phyloP scores from a whole-genome alignment of 1,140 invertebrate species.

The Cherax destructor region DNA sequence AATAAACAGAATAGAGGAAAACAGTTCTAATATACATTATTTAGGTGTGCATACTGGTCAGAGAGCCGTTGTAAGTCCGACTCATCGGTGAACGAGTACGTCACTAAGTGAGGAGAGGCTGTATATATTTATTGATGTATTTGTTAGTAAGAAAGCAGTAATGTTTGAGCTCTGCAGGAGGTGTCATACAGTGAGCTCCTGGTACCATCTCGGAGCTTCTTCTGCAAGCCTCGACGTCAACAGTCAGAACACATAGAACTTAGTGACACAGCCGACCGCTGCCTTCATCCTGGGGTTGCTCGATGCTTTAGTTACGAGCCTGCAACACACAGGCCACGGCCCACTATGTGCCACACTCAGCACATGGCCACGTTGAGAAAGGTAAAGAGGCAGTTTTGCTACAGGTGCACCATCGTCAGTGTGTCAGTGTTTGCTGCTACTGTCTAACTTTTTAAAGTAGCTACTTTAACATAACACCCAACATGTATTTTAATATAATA shows the following conservation, averaged over 20 bases:
- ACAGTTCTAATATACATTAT: too few species aligned
- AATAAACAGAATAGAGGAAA: too few species aligned
- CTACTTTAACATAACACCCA: neutral
- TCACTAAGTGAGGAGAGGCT: too few species aligned
- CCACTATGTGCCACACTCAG: slow-evolving; percentile 54
- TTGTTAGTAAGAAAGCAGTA: too few species aligned
- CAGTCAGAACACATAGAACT: slow-evolving; percentile 62
- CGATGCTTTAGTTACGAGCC: slow-evolving; percentile 70
- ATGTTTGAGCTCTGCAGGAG: slow-evolving; percentile 37
- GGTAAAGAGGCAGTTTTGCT: slow-evolving; percentile 5
- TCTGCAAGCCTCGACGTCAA: slow-evolving; percentile 48
- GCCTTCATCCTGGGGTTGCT: slow-evolving; percentile 61
- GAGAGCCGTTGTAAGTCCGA: too few species aligned
- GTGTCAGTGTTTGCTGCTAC: neutral
- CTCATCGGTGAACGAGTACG: too few species aligned
- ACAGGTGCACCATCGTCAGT: neutral
- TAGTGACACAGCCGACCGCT: slow-evolving; percentile 32
- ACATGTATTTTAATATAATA: neutral
- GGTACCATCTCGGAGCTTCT: slow-evolving; percentile 64
- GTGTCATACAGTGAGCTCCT: slow-evolving; percentile 64
- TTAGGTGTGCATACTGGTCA: too few species aligned
- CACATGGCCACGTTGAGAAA: slow-evolving; percentile 58
- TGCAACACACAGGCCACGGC: slow-evolving; percentile 55
- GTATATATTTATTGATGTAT: too few species aligned
- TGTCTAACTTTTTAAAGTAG: neutral